phyloP scores from a whole-genome alignment of 2,888 invertebrate species.

The Bedellia somnulentella region DNA sequence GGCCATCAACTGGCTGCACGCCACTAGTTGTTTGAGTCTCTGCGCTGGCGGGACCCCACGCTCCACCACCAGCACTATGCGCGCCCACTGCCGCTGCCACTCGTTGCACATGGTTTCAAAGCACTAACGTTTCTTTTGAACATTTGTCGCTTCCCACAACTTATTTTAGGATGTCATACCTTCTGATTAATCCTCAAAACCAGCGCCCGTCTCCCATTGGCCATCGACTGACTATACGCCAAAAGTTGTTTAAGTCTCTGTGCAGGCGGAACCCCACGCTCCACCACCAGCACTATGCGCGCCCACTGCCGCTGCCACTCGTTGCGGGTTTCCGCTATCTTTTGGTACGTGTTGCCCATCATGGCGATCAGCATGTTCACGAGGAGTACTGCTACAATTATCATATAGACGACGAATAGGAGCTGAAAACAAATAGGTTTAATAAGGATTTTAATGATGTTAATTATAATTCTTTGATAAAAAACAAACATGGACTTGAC shows the following conservation, averaged over 20 bases:
- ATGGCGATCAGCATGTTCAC: conserved; percentile 98
- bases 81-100: too few species aligned
- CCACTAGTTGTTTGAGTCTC: conserved; percentile 79
- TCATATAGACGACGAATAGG: conserved; percentile 96
- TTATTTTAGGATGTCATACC: conserved; percentile 46
- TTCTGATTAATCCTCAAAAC: conserved; percentile 88
- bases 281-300: conserved; percentile 93
- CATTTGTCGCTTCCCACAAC: too few species aligned
- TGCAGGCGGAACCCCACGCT: conserved; percentile 91
- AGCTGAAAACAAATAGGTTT: conserved; percentile 62
- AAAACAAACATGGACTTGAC: too few species aligned
- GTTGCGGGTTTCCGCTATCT: conserved; percentile 94
- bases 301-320: conserved; percentile 99
- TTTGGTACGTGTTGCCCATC: conserved; percentile 99
- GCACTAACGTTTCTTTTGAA: too few species aligned
- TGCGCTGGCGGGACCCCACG: conserved; percentile 90
- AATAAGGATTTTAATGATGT: too few species aligned
- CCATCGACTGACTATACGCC: conserved; percentile 94
- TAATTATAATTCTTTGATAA: too few species aligned
- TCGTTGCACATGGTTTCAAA: too few species aligned
- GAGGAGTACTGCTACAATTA: conserved; percentile 89
- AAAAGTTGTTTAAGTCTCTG: conserved; percentile 83
- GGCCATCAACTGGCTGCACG: conserved; percentile 94
- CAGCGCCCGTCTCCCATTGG: conserved; percentile 80
- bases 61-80: too few species aligned